Evolutionary conservation across 2,888 invertebrate species (phyloP), one percentile per base, ranked within the genome.

Genomic region (Metellina segmentata): DNA sequence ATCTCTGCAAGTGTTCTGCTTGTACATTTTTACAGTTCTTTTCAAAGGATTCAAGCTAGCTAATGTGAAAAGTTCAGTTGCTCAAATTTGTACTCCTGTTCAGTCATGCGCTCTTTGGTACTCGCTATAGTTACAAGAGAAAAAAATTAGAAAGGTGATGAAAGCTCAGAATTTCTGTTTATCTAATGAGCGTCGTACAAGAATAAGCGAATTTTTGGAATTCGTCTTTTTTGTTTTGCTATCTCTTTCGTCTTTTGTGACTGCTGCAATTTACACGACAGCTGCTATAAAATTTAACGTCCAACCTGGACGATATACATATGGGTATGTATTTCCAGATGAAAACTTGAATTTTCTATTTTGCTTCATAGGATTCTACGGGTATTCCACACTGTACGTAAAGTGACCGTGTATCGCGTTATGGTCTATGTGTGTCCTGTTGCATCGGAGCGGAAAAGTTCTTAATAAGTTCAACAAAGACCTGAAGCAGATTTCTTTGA

Each of bases 331-430:
- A 49, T n/a, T 85, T 75, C 48, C n/a, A 19, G 19, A 75, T 48
- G 16, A 61, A 75, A 85, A 0, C 16, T 61, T 13, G 0, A 48
- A n/a, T 49, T 19, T n/a, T 9, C 5, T 9, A 5, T 4, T 69
- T n/a, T 16, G 19, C 61, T 74, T 77, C 34, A 7, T 85, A 16
- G 61, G 75, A 48, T 51, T n/a, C n/a, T 61, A 51, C 48, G 7
- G 49, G 8, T 85, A 77, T 19, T 75, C 9, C 20, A 13, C 69
- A 19, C n/a, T 85, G n/a, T 85, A 19, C 34, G 48, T 77, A 7
- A 19, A 85, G 6, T 77, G 19, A 9, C 85, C 85, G 0, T 75
- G 75, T 19, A 19, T 69, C 9, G 49, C 11, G 1, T 8, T 19
- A 11, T 69, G 74, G 19, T 69, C 75, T 34, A 4, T 77, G 11